These are phyloP conservation scores for Crematogaster levior DNA, from an alignment of 2,888 invertebrate genomes.

Conservation along the genomic window DNA sequence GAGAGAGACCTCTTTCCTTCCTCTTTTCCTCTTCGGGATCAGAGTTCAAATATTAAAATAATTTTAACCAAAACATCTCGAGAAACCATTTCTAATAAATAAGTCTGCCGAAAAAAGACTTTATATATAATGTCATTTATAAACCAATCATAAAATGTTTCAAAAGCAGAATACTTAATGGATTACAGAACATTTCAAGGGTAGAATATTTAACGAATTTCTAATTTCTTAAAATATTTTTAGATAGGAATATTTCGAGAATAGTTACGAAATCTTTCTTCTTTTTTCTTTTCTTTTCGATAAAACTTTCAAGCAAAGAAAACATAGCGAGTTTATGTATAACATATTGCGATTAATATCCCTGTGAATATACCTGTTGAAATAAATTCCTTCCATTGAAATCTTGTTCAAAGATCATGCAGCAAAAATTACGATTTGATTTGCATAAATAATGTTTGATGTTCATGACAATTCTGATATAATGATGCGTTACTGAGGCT, in stretches of 20 bases:
- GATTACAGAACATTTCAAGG: neutral
- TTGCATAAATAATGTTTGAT: constrained; percentile 59
- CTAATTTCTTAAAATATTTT: neutral
- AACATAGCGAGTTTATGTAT: neutral
- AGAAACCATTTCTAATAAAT: neutral
- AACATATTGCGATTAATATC: constrained; percentile 11
- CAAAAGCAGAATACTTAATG: neutral
- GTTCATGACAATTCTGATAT: constrained; percentile 52
- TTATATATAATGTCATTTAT: neutral
- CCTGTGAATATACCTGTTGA: neutral
- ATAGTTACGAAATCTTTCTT: neutral
- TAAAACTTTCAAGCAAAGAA: neutral
- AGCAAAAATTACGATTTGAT: constrained; percentile 50
- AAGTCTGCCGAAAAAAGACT: neutral
- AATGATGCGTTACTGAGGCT: constrained; percentile 55
- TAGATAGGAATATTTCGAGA: neutral
- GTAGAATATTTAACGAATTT: neutral
- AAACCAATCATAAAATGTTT: neutral
- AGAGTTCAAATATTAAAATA: constrained; percentile 33
- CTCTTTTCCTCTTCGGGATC: neutral
- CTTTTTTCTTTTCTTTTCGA: neutral
- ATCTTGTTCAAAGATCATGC: constrained; percentile 55
- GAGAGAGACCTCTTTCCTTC: constrained; percentile 55
- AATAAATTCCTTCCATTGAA: constrained; percentile 25
- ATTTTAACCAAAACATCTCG: neutral